Evolutionary conservation across 35 echinoderm and acorn worm genomes (phyloP).

Genomic region (Apostichopus californicus): DNA sequence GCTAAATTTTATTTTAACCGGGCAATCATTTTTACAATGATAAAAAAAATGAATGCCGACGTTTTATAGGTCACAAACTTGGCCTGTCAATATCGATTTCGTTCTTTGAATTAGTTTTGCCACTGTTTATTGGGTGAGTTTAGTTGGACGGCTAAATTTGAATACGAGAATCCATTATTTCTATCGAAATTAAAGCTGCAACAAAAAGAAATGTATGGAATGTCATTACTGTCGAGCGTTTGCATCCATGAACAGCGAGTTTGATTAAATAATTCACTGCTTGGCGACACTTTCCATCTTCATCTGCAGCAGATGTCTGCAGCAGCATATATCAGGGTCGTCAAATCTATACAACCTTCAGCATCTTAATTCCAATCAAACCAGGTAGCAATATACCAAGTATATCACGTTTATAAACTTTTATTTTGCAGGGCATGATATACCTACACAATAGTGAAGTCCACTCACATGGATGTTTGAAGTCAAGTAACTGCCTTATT

Average conservation of each 20-base stretch:
- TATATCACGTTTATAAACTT: not conserved
- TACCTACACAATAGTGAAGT: slow-evolving; percentile 84
- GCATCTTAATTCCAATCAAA: not conserved
- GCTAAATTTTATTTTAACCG: too few relatives aligned
- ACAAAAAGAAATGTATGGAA: not conserved
- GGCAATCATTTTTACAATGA: not conserved
- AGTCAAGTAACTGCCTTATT: slow-evolving; percentile 89
- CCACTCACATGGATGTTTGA: slow-evolving; percentile 88
- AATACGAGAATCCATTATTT: not conserved
- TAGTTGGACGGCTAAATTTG: not conserved
- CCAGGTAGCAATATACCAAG: not conserved
- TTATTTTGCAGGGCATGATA: slow-evolving; percentile 74
- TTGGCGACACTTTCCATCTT: not conserved
- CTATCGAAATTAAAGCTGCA: not conserved
- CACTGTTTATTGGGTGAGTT: not conserved
- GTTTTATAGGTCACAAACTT: not conserved
- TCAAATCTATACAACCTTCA: not conserved
- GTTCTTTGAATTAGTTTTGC: not conserved
- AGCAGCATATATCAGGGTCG: not conserved
- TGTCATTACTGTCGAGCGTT: not conserved
- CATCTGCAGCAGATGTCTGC: slow-evolving; percentile 11
- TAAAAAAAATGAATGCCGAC: not conserved
- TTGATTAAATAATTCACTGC: not conserved
- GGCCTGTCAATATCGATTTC: slow-evolving; percentile 7
- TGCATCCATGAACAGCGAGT: not conserved